A percentile compares a stretch with the other conserved stretches of the same genome.
phyloP scores from a whole-genome alignment of 1,140 invertebrate species.

The Drosophila nigromelanica region DNA sequence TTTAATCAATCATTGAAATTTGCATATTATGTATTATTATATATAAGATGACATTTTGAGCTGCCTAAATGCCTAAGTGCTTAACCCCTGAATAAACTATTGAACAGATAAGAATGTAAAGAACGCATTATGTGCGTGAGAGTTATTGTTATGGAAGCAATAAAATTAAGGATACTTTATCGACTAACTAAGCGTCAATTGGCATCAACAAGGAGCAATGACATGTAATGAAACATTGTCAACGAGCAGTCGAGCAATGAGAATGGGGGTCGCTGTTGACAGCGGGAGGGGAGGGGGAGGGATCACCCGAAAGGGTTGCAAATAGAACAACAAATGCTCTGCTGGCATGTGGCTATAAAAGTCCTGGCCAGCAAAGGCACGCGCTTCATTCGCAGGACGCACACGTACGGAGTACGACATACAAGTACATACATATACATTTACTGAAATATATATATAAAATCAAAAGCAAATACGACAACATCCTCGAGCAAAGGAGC shows the following conservation, averaged over 20 bases:
- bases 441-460: neutral
- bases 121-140: slow-evolving; percentile 63
- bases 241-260: slow-evolving; percentile 7
- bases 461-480: slow-evolving; percentile 23
- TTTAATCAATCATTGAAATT: too few relatives aligned
- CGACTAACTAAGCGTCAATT: slow-evolving; percentile 65
- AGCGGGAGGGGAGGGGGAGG: neutral
- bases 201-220: slow-evolving; percentile 74
- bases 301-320: slow-evolving; percentile 16
- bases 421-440: slow-evolving; percentile 21
- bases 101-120: slow-evolving; percentile 19
- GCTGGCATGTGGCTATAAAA: slow-evolving; percentile 56
- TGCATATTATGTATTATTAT: too few relatives aligned
- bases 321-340: slow-evolving; percentile 5
- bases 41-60: neutral
- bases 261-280: slow-evolving; percentile 16
- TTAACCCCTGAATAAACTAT: slow-evolving; percentile 2
- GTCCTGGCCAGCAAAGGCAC: slow-evolving; percentile 26
- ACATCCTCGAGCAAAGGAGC: slow-evolving; percentile 8
- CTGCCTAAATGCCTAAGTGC: neutral
- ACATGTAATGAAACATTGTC: slow-evolving; percentile 69
- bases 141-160: slow-evolving; percentile 56
- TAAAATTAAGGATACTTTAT: slow-evolving; percentile 62
- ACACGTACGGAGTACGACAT: slow-evolving; percentile 25
- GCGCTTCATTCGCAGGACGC: slow-evolving; percentile 59